Evolutionary conservation across 1,140 invertebrate genomes (phyloP), one percentile per base, ranked within the genome.

Genomic region (Apocrypta bakeri): DNA sequence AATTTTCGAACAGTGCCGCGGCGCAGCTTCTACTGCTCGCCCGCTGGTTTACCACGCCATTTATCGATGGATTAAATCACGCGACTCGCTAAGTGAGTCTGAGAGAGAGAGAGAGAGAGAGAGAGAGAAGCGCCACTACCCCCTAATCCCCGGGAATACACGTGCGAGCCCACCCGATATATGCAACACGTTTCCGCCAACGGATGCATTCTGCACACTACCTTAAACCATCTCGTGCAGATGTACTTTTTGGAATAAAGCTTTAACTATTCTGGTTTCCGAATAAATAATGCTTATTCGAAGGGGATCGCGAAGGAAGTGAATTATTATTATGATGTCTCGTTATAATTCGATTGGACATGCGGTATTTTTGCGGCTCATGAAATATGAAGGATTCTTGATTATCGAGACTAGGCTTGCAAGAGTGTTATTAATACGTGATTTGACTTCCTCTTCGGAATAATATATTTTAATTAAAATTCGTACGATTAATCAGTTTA

Each of bases 1-100:
- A 88, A 87, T 88, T 87, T 85, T 86, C 85, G 84, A 88, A 86
- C 82, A 87, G 86, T 73, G 63, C 77, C 68, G n/a, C 31, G 1
- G 27, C 14, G 11, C 64, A 4, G 27, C 12, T n/a, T n/a, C n/a
- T n/a, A n/a, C 69, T 33, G 29, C 27, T n/a, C 73, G 21, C 25
- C 11, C 37, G 78, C 69, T 77, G 73, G 81, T 85, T 85, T 86
- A 86, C 86, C 85, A 74, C 84, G 84, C 84, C 83, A 87, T 87
- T 88, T 86, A 83, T 87, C 79, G 71, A 85, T 85, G 81, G 81
- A 85, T 86, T 87, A 82, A 86, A 86, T 87, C 81, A 84, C 75
- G 2, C 64, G 21, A 56, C 48, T 56, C 48, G 48, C 48, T n/a
- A 56, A 56, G 71, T 48, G 33, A 27, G 37, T 21, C 29, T 69